These are phyloP conservation scores for Plecotus auritus DNA, from an alignment of 2,113 vertebrate genomes.

Conservation along the genomic window DNA sequence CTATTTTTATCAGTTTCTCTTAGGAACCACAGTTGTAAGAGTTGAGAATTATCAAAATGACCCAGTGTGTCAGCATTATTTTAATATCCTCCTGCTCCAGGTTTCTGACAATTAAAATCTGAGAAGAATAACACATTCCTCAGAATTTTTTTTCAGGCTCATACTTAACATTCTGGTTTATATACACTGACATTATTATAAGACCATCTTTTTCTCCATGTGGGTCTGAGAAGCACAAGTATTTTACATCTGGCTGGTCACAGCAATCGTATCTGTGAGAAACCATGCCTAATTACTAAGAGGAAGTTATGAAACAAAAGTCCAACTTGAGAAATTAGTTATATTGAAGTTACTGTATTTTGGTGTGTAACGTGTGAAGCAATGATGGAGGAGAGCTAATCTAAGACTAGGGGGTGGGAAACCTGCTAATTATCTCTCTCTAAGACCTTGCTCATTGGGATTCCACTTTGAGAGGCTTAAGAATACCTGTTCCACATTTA, in stretches of 20 bases:
- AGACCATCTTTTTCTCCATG: background rate
- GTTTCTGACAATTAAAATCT: background rate
- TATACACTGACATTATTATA: background rate
- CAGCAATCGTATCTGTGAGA: background rate
- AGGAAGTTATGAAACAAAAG: background rate
- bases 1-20: background rate
- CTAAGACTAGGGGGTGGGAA: background rate
- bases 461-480: background rate
- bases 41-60: background rate
- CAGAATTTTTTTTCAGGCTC: background rate
- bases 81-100: background rate
- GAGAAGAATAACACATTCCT: background rate
- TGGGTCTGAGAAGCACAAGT: background rate
- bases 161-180: background rate
- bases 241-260: background rate
- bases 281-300: background rate
- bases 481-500: background rate
- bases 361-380: fast-evolving
- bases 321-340: background rate
- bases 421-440: background rate
- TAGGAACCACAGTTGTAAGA: background rate
- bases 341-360: background rate
- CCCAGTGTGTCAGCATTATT: background rate
- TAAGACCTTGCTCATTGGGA: background rate
- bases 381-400: background rate